Evolutionary conservation across 2,888 invertebrate species (phyloP).

Genomic region (Dendrolimus houi): DNA sequence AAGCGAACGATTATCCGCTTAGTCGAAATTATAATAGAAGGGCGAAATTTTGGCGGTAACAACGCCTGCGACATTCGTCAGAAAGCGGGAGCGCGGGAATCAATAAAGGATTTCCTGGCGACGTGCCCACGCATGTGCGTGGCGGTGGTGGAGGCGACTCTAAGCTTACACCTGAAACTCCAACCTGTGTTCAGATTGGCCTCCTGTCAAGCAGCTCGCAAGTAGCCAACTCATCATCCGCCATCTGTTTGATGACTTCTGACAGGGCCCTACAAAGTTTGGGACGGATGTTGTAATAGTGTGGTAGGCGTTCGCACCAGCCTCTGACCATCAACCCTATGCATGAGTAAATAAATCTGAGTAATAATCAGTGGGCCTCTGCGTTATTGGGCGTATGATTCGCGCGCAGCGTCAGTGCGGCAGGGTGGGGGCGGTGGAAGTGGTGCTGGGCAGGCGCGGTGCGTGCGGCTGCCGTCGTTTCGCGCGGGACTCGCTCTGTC

Average conservation of each 20-base stretch:
- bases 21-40: conserved; percentile 53
- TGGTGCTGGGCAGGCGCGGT: conserved; percentile 28
- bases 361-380: conserved; percentile 61
- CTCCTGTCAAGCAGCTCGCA: conserved; percentile 1
- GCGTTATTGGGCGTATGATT: conserved; percentile 74
- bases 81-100: conserved; percentile 72
- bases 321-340: conserved; percentile 52
- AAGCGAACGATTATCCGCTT: conserved; percentile 49
- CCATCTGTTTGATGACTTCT: background rate
- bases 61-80: conserved; percentile 71
- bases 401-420: conserved; percentile 73
- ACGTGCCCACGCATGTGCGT: conserved; percentile 75
- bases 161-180: conserved; percentile 16
- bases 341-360: conserved; percentile 66
- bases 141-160: conserved; percentile 28
- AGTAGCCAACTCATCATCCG: conserved; percentile 2
- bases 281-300: conserved; percentile 15
- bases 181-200: conserved; percentile 3
- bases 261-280: background rate
- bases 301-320: conserved; percentile 24
- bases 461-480: conserved; percentile 25
- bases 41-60: conserved; percentile 59
- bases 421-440: conserved; percentile 25
- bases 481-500: conserved; percentile 41
- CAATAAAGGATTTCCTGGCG: conserved; percentile 77